Evolutionary conservation across 2,113 vertebrate genomes (phyloP).

Genomic region (Lucifuga dentata): DNA sequence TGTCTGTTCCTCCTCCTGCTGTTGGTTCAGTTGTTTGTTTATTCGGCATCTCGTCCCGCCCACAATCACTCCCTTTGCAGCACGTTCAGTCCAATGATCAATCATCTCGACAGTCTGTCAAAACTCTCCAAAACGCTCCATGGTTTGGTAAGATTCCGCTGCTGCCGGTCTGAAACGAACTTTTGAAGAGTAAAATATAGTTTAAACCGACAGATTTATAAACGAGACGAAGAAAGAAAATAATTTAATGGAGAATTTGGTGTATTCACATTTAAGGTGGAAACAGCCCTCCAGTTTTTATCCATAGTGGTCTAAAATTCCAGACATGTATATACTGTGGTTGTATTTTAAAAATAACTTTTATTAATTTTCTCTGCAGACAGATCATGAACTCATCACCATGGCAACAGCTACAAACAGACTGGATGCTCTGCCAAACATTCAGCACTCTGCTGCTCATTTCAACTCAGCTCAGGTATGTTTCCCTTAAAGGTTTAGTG

Average conservation of each 20-base stretch:
- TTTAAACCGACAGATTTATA: no score
- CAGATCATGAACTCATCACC: background rate
- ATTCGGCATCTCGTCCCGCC: conserved; percentile 24
- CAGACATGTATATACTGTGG: no score
- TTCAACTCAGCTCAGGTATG: conserved; percentile 40
- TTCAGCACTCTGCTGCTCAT: background rate
- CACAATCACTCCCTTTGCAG: conserved; percentile 3
- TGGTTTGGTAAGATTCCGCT: conserved; percentile 35
- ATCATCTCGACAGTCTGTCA: conserved; percentile 34
- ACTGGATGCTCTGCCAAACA: conserved; percentile 47
- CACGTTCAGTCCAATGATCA: conserved; percentile 19
- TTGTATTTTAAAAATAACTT: background rate
- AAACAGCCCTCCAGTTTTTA: no score
- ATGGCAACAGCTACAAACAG: background rate
- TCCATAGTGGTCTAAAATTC: no score
- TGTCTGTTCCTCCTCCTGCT: conserved; percentile 68
- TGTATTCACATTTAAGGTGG: no score
- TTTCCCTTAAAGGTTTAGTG: no score
- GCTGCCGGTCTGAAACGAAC: no score
- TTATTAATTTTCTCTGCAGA: conserved; percentile 39
- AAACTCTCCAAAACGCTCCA: conserved; percentile 30
- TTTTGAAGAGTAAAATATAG: no score
- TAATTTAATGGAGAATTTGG: no score
- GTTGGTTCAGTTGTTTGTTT: conserved; percentile 61
- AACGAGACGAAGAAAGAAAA: no score